Percentiles rank a stretch among this genome's conserved stretches.
Conservation (phyloP, 2,797 vertebrate species). For the Martes flavigula region DNA sequence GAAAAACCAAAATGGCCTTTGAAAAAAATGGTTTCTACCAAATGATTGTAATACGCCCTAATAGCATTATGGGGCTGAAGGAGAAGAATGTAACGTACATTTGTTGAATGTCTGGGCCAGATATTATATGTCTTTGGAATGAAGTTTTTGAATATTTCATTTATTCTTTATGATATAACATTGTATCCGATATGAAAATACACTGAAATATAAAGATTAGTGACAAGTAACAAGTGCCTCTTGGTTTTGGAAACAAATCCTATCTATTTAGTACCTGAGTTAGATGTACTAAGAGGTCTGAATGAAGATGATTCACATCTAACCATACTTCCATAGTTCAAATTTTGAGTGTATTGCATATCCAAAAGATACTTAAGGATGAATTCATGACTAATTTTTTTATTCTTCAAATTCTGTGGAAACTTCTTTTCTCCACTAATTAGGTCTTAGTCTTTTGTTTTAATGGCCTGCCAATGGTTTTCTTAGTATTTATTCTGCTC, state of each 20-base stretch:
- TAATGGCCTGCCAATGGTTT: background rate
- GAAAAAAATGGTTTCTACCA: background rate
- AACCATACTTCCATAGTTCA: slow-evolving; percentile 25
- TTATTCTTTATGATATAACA: background rate
- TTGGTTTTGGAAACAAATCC: background rate
- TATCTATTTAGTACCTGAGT: background rate
- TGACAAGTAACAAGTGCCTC: background rate
- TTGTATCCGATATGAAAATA: background rate
- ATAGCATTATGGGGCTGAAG: background rate
- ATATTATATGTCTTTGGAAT: background rate
- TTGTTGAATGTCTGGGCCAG: background rate
- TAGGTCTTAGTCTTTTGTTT: slow-evolving; percentile 13
- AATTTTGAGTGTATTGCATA: background rate
- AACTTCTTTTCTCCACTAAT: slow-evolving; percentile 14
- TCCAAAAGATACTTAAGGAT: slow-evolving; percentile 33
- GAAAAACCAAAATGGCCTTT: background rate
- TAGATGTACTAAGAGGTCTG: slow-evolving; percentile 12
- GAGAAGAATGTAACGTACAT: background rate
- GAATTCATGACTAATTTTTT: slow-evolving; percentile 8
- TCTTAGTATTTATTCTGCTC: background rate
- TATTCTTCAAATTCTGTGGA: slow-evolving; percentile 26
- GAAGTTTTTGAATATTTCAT: background rate
- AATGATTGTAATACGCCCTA: background rate
- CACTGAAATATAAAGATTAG: background rate
- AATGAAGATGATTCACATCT: background rate